Base-by-base conservation (phyloP, 2,797 vertebrate genomes). In the Coregonus sp. region DNA sequence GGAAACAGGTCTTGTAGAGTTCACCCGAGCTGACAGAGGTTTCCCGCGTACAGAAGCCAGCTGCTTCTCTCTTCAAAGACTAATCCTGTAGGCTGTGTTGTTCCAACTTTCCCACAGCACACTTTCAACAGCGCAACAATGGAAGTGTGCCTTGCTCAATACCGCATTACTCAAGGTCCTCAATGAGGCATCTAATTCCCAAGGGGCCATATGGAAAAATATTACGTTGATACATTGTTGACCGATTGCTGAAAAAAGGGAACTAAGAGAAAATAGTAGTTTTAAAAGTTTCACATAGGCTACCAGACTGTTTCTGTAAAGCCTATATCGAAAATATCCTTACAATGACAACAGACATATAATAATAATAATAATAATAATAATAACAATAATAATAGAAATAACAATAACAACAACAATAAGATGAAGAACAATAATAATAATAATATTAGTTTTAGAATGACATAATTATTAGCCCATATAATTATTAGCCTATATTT, bases 131-230 rank as follows among this genome's bases (percentile, higher is more conserved):
- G 14, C 0, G 50, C 12, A 80, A 95, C 93, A 94, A 95, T 93
- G 92, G 95, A 95, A 93, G 94, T 92, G 95, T 96, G 96, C 93
- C 94, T n/a, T 16, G 70, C 84, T 89, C 91, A 92, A 94, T 87
- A 92, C 87, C 82, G 52, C 90, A 92, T 94, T 94, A 92, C 90
- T 91, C 79, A 92, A 73, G 89, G 82, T 88, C 88, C 91, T 89
- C 81, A 89, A 82, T 87, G 81, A 85, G 76, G 81, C 90, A 84
- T 92, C 76, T 84, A 1, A 54, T 80, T 92, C 91, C 92, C 92
- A 81, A 86, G 78, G 91, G 90, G 93, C 86, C 91, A 94, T 92
- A 93, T 90, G 93, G 92, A 90, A 91, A 86, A 90, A 90, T 88
- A 29, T 1, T 50, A 56, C 75, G 47, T 69, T 16, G 6, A 75